phyloP scores from a whole-genome alignment of 2,797 vertebrate species.

The Numenius phaeopus region DNA sequence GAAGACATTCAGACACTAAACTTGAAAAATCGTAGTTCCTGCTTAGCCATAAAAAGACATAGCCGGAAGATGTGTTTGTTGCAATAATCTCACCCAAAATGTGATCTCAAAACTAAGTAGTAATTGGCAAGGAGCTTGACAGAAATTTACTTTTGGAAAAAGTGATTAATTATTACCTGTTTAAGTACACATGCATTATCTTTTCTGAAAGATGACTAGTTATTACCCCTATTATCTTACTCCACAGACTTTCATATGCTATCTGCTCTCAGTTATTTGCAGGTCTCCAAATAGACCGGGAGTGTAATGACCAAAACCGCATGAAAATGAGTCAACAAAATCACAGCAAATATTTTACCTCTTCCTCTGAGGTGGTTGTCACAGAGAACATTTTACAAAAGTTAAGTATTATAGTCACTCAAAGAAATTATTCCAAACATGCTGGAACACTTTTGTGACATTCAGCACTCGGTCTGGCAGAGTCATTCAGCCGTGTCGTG shows the following conservation, averaged over 20 bases:
- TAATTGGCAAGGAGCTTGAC: neutral
- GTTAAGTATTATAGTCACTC: neutral
- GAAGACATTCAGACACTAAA: neutral
- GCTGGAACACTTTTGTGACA: neutral
- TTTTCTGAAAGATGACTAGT: neutral
- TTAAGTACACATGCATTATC: neutral
- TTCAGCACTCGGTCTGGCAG: neutral
- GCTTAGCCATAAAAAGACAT: neutral
- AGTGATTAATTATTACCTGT: neutral
- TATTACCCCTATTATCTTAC: neutral
- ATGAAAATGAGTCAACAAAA: neutral
- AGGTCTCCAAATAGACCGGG: neutral
- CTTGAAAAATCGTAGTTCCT: neutral
- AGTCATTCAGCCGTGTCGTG: neutral
- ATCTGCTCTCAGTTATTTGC: neutral
- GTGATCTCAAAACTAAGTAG: neutral
- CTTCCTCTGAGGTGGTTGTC: neutral
- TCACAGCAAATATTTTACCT: neutral
- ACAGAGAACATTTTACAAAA: neutral
- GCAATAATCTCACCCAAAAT: neutral
- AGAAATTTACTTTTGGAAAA: neutral
- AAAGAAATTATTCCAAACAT: neutral
- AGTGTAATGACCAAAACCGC: neutral
- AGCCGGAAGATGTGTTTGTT: neutral
- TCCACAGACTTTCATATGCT: neutral